A percentile compares a stretch with the other conserved stretches of the same genome.
Conservation (phyloP, 1,140 invertebrate genomes). For the Marisa cornuarietis region DNA sequence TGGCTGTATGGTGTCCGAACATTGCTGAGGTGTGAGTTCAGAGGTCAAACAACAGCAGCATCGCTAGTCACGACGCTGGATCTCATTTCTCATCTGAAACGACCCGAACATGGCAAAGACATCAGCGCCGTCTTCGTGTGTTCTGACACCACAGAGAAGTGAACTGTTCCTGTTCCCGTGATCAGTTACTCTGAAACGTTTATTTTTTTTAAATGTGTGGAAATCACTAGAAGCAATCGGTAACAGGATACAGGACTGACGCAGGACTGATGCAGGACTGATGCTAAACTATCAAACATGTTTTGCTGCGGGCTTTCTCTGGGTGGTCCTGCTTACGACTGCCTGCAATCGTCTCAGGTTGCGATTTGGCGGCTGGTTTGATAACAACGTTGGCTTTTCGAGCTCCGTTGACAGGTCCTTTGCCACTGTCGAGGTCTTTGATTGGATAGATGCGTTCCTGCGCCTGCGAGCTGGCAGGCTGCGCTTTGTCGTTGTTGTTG, state of each 20-base stretch:
- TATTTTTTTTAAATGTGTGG: not conserved
- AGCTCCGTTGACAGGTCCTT: not conserved
- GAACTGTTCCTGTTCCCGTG: not conserved
- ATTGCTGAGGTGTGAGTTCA: no score
- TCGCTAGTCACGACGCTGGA: no score
- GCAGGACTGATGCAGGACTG: not conserved
- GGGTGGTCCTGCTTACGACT: constrained; percentile 8
- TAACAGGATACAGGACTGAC: not conserved
- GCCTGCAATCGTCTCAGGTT: not conserved
- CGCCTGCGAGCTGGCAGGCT: not conserved
- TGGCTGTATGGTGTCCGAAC: no score
- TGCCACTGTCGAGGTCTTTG: constrained; percentile 2
- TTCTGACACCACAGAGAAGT: not conserved
- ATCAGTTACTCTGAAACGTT: not conserved
- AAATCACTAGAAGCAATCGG: not conserved
- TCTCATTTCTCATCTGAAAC: not conserved
- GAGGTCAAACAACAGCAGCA: no score
- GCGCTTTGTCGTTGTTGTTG: constrained; percentile 4
- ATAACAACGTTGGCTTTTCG: not conserved
- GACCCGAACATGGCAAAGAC: not conserved
- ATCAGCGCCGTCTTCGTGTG: not conserved
- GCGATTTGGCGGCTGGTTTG: not conserved
- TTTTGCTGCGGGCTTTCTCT: constrained; percentile 27
- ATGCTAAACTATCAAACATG: constrained; percentile 16
- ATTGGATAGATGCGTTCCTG: not conserved